Conservation (phyloP, 2,888 invertebrate genomes). For the Limnephilus rhombicus region DNA sequence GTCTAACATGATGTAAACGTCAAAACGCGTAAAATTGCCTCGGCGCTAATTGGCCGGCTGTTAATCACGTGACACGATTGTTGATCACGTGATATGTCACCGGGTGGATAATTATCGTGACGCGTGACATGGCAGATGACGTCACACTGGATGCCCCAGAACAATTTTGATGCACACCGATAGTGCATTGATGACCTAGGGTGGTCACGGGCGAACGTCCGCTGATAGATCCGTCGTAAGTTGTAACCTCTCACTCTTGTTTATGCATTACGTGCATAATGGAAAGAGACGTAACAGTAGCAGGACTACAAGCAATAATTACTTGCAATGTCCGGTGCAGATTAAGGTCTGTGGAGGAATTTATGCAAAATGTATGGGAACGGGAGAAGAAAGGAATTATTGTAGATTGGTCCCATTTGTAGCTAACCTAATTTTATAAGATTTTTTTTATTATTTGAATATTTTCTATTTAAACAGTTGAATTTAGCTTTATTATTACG, state of each 20-base stretch:
- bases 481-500: too few species aligned
- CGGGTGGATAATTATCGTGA: neutral
- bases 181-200: neutral
- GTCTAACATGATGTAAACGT: neutral
- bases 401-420: too few species aligned
- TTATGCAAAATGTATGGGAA: too few species aligned
- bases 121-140: slow-evolving; percentile 36
- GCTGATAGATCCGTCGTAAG: neutral
- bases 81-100: slow-evolving; percentile 6
- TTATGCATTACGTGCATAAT: neutral
- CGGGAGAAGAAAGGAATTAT: too few species aligned
- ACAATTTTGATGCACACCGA: slow-evolving; percentile 7
- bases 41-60: slow-evolving; percentile 4
- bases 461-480: too few species aligned
- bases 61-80: neutral
- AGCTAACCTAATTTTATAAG: too few species aligned
- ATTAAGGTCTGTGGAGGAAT: too few species aligned
- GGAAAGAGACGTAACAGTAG: neutral
- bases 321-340: too few species aligned
- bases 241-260: neutral
- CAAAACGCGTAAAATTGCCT: slow-evolving; percentile 11
- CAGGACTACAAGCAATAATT: too few species aligned
- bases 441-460: too few species aligned
- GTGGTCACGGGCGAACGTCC: neutral
- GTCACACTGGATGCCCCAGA: neutral